These are phyloP conservation scores for Platyscapa corneri DNA, from an alignment of 1,140 invertebrate genomes.

Conservation along the genomic window DNA sequence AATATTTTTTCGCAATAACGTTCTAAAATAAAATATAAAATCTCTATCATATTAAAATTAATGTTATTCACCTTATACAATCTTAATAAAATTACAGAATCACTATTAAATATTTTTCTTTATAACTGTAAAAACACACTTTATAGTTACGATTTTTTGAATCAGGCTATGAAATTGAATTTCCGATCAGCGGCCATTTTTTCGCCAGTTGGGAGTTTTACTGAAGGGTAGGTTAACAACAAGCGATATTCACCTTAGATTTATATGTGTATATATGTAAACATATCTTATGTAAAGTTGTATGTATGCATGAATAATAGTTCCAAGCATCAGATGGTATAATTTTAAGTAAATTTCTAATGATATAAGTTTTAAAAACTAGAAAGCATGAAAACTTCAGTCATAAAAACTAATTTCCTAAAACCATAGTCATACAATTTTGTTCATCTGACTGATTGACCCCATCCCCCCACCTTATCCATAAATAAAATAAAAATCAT, in stretches of 20 bases:
- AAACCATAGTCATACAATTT: too few relatives aligned
- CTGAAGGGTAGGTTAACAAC: background rate
- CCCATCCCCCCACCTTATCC: background rate
- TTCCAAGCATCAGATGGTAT: too few relatives aligned
- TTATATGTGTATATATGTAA: background rate
- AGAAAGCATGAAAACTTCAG: too few relatives aligned
- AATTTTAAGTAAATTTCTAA: too few relatives aligned
- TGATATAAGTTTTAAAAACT: too few relatives aligned
- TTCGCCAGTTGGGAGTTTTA: background rate
- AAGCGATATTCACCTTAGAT: background rate
- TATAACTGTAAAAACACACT: background rate
- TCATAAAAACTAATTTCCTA: too few relatives aligned
- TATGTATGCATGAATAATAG: too few relatives aligned
- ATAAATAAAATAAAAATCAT: background rate
- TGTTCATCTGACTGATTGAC: background rate
- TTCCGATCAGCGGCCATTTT: background rate
- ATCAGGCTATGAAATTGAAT: background rate
- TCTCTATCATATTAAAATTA: background rate
- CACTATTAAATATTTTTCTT: background rate
- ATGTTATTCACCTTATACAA: too few relatives aligned
- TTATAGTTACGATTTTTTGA: background rate
- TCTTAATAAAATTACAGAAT: too few relatives aligned
- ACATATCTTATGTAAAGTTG: too few relatives aligned
- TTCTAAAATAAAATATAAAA: background rate
- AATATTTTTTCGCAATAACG: background rate